Evolutionary conservation across 2,113 vertebrate genomes (phyloP), one percentile per base, ranked within the genome.

Genomic region (Myotis lucifugus): DNA sequence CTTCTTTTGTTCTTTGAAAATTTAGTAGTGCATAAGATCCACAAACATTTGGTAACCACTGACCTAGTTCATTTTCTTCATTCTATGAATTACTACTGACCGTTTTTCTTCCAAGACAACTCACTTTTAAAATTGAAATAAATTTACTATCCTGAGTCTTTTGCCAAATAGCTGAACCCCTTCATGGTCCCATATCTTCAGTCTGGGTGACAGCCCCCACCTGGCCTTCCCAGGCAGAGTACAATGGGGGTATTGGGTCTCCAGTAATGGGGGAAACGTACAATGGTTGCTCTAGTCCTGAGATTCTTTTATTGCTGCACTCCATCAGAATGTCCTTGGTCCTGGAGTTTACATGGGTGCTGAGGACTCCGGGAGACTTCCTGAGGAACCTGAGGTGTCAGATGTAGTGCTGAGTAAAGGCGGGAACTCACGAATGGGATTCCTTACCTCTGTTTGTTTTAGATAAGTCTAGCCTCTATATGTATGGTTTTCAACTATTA

Each of bases 1-100:
- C 40, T 93, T 37, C 25, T 87, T 95, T 92, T 92, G 25, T 96
- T 81, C 42, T 87, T 90, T 92, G 74, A 90, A 90, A 95, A 32
- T 69, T 32, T 83, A 27, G 8, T 72, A 78, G 34, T 70, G 21
- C 18, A 85, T 18, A 83, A 42, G 78, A 83, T 73, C 54, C 42
- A 25, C 6, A 84, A 61, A 67, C 76, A 67, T 25, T n/a, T 87
- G 42, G 23, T 48, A 93, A 59, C 14, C 32, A 56, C 10, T 66
- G 59, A 66, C 32, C 17, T 46, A 46, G 6, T 61, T 93, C 8
- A 88, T 34, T 46, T 21, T 25, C 18, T 85, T 81, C 5, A 46
- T 32, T 67, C 93, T 59, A 73, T 64, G 48, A 74, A 78, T 56
- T 42, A 46, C 50, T 82, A 72, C 10, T 52, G 19, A 29, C 3